A percentile compares a stretch with the other conserved stretches of the same genome.
Evolutionary conservation across 2,113 vertebrate species (phyloP).

Genomic region (Corvus hawaiiensis): DNA sequence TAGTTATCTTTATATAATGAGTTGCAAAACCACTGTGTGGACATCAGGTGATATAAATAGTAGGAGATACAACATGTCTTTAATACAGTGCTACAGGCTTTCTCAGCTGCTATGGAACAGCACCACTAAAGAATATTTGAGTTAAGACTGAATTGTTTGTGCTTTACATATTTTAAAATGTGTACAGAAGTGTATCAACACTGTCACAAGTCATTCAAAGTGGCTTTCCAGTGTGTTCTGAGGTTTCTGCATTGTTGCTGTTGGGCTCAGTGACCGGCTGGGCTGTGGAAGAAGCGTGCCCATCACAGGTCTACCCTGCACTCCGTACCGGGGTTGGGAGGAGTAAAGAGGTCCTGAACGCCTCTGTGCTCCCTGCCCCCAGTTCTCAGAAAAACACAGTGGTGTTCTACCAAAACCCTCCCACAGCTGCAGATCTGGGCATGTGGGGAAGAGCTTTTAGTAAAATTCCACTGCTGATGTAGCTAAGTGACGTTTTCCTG

Average conservation of each 20-base stretch:
- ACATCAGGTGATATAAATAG: background rate
- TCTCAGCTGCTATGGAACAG: background rate
- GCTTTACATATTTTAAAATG: background rate
- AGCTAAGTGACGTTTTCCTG: background rate
- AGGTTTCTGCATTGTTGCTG: accelerated
- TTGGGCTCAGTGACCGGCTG: background rate
- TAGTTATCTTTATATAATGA: background rate
- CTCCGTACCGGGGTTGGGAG: accelerated
- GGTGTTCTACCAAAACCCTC: background rate
- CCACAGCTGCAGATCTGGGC: background rate
- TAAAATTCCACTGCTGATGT: accelerated
- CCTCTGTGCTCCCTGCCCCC: accelerated
- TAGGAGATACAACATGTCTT: background rate
- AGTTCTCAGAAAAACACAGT: background rate
- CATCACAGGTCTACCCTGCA: background rate
- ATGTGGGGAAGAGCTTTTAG: background rate
- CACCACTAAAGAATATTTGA: background rate
- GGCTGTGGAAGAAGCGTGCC: background rate
- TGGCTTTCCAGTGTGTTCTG: background rate
- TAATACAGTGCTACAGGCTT: background rate
- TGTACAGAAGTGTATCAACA: background rate
- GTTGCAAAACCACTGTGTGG: background rate
- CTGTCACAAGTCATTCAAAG: background rate
- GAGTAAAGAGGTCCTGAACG: accelerated
- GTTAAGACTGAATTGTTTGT: background rate